Evolutionary conservation across 2,797 vertebrate genomes (phyloP).

Genomic region (Anniella stebbinsi): DNA sequence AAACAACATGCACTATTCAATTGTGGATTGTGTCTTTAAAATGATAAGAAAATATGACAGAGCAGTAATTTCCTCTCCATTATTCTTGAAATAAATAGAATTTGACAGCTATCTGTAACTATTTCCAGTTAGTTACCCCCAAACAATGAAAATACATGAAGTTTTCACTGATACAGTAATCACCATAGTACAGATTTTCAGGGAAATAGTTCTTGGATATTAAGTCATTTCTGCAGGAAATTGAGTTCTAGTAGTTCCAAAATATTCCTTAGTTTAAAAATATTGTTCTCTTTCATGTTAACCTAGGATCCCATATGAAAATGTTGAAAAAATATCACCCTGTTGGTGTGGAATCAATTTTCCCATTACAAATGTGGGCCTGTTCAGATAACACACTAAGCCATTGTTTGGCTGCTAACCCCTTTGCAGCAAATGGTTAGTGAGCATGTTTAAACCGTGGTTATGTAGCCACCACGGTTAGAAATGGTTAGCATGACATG

Average conservation of each 20-base stretch:
- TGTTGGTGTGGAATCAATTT: background rate
- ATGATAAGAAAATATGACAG: background rate
- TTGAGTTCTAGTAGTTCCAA: background rate
- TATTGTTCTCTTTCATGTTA: background rate
- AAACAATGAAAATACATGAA: background rate
- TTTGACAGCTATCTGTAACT: background rate
- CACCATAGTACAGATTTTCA: background rate
- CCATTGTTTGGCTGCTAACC: too few relatives aligned
- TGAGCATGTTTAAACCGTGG: too few relatives aligned
- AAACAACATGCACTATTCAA: background rate
- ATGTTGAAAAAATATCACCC: background rate
- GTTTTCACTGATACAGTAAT: background rate
- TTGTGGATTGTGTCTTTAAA: background rate
- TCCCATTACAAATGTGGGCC: background rate
- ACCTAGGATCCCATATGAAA: background rate
- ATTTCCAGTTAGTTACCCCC: background rate
- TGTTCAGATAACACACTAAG: too few relatives aligned
- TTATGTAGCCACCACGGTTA: too few relatives aligned
- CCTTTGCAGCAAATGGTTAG: too few relatives aligned
- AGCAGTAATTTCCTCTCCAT: background rate
- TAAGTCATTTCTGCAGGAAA: background rate
- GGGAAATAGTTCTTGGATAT: background rate
- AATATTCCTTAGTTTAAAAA: background rate
- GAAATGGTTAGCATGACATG: too few relatives aligned
- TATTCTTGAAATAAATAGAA: conserved; percentile 6